Conservation (phyloP, 2,888 invertebrate species). For the Ichneumoninae sp. region DNA sequence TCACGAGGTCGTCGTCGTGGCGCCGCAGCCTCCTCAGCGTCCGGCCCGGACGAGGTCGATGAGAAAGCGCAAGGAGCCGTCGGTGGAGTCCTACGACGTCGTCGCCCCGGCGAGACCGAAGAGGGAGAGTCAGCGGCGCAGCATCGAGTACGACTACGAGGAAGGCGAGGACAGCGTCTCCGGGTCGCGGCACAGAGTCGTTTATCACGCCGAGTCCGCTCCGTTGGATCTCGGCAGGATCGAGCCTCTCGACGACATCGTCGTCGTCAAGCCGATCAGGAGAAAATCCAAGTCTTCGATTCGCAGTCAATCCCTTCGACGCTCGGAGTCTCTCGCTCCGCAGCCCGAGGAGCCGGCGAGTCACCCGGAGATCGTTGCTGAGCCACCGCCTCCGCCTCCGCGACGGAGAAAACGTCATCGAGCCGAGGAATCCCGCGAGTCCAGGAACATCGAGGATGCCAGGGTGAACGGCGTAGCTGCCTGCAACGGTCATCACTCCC, state of each 20-base stretch:
- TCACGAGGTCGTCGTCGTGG: slow-evolving; percentile 82
- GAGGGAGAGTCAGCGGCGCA: slow-evolving; percentile 80
- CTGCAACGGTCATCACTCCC: slow-evolving; percentile 63
- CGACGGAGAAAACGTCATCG: slow-evolving; percentile 67
- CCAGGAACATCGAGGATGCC: not conserved
- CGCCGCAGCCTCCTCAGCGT: slow-evolving; percentile 78
- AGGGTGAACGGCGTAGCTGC: slow-evolving; percentile 46
- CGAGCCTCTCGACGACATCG: slow-evolving; percentile 81
- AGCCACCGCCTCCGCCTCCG: slow-evolving; percentile 62
- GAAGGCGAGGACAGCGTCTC: slow-evolving; percentile 68
- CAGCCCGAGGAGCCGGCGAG: slow-evolving; percentile 48
- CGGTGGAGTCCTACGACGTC: slow-evolving; percentile 74
- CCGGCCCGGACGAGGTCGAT: slow-evolving; percentile 76
- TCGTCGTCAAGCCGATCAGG: slow-evolving; percentile 80
- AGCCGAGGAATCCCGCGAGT: slow-evolving; percentile 19
- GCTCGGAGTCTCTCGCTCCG: slow-evolving; percentile 65
- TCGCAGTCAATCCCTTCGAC: slow-evolving; percentile 75
- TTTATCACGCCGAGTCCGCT: slow-evolving; percentile 78
- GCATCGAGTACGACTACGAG: slow-evolving; percentile 68
- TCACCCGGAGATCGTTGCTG: not conserved
- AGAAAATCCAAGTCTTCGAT: slow-evolving; percentile 80
- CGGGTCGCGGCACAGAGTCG: slow-evolving; percentile 76
- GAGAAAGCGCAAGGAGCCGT: slow-evolving; percentile 77
- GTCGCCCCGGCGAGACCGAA: slow-evolving; percentile 84
- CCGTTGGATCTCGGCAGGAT: slow-evolving; percentile 59